phyloP scores from a whole-genome alignment of 2,113 vertebrate genomes.

The Donacobius atricapilla region DNA sequence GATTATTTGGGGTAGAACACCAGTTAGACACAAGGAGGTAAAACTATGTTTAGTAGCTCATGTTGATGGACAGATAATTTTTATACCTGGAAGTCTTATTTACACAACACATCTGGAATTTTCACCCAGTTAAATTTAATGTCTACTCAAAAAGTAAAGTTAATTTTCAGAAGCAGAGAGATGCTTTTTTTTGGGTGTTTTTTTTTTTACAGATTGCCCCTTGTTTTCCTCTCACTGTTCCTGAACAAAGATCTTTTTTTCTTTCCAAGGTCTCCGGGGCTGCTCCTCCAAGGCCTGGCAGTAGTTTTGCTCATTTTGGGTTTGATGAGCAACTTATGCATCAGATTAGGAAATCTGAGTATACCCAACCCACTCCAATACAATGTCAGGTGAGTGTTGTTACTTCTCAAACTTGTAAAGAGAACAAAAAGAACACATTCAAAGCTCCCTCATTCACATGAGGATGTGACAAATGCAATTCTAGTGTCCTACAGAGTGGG shows the following conservation, averaged over 20 bases:
- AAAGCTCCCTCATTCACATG: background rate
- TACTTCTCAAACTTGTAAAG: background rate
- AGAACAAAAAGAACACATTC: accelerated
- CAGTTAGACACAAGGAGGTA: background rate
- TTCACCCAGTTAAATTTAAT: background rate
- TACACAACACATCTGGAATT: background rate
- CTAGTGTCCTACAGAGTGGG: background rate
- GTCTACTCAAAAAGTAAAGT: background rate
- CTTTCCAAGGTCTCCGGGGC: slow-evolving; percentile 92
- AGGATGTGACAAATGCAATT: background rate
- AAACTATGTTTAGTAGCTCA: background rate
- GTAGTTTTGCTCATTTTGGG: slow-evolving; percentile 96
- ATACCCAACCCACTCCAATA: slow-evolving; percentile 97
- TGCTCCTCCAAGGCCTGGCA: slow-evolving; percentile 90
- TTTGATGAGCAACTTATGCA: slow-evolving; percentile 99
- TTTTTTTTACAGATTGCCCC: background rate
- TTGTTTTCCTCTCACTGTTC: background rate
- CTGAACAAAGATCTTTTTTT: background rate
- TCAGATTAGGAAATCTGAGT: slow-evolving; percentile 97
- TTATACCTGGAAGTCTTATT: background rate
- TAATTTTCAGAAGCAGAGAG: background rate
- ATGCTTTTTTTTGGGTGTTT: background rate
- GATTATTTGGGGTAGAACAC: background rate
- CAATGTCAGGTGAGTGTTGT: slow-evolving; percentile 88
- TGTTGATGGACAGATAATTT: background rate